Base-by-base conservation (phyloP, 2,888 invertebrate genomes). In the Halictus ligatus region DNA sequence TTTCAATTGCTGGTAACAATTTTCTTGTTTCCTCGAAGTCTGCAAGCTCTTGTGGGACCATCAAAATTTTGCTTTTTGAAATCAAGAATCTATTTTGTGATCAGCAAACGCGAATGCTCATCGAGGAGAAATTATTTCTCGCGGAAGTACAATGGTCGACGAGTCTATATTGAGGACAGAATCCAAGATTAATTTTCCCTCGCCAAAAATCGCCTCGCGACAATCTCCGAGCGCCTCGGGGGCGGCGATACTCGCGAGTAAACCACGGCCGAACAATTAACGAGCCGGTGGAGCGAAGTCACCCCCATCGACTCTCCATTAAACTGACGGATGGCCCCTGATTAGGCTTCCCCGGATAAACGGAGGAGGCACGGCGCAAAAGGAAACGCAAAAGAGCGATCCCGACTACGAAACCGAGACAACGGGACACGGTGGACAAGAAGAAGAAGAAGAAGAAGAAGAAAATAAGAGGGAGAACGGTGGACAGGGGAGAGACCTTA, bases 321-420 rank as follows among this genome's bases (percentile, higher is more conserved):
- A 92, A 86, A 92, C 91, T 89, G 91, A 93, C 92, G 91, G 89
- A 93, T 92, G 92, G 89, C 87, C 86, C 88, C 83, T 91, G 93
- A 93, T 94, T 92, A 92, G 90, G 90, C 91, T 92, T 92, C 86
- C 81, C 80, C 50, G 89, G 92, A 92, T 92, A 92, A 67, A 92
- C 88, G 86, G 84, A 88, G 83, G 86, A 78, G 84, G 43, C 54
- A n/a, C 71, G 60, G 73, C 75, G 75, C 81, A 75, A 80, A 69
- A 86, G 81, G 29, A 75, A 76, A 78, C 60, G 64, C 80, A 81
- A 78, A 77, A 80, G 88, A 84, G 46, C 77, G 35, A 40, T 40
- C 69, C 43, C 43, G 69, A 43, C 67, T 46, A 64, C 77, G 77
- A 77, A 77, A 77, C 46, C 64, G 78, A 78, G 78, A 78, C 71